phyloP scores from a whole-genome alignment of 2,888 invertebrate species.

The Clanis bilineata region DNA sequence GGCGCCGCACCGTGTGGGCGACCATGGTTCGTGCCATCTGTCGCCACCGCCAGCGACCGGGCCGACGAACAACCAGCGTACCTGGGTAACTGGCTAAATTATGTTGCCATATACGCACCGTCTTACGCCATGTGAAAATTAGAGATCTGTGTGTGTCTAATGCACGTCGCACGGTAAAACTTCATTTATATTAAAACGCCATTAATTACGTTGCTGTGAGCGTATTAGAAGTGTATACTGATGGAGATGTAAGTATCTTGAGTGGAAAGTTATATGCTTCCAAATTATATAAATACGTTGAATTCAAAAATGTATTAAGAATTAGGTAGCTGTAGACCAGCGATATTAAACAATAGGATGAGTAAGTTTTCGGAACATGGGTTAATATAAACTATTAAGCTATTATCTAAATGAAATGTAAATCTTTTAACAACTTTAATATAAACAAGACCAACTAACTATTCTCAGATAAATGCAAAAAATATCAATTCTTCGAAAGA shows the following conservation, averaged over 20 bases:
- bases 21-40: conserved; percentile 67
- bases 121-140: conserved; percentile 2
- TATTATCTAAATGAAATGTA: no score
- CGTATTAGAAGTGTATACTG: neutral
- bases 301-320: no score
- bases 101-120: conserved; percentile 18
- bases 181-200: conserved; percentile 11
- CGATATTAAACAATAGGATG: no score
- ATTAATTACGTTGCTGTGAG: neutral
- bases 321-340: no score
- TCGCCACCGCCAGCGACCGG: conserved; percentile 48
- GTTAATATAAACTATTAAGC: no score
- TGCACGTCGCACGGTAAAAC: conserved; percentile 15
- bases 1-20: conserved; percentile 72
- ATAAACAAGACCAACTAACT: neutral
- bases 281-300: no score
- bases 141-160: conserved; percentile 3
- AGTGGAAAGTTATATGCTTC: no score
- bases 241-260: no score
- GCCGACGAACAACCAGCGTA: conserved; percentile 26
- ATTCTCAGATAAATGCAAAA: neutral
- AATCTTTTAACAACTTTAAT: neutral
- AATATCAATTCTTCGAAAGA: neutral
- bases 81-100: conserved; percentile 29
- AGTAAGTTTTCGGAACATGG: no score